These are phyloP conservation scores for Leucophenga montana DNA, from an alignment of 2,888 invertebrate species.

Conservation along the genomic window DNA sequence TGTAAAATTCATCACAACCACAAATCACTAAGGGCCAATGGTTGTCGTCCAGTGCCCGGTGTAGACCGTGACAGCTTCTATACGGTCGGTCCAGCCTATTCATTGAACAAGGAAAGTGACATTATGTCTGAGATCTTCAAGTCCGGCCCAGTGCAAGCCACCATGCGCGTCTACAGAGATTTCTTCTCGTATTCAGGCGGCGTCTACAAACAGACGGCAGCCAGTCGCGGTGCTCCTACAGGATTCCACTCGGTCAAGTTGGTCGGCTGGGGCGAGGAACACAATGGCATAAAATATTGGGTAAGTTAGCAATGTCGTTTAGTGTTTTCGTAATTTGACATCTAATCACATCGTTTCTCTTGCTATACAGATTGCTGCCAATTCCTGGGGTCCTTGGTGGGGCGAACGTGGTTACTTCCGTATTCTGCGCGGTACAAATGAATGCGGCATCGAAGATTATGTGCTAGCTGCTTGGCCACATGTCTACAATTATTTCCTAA, in stretches of 20 bases:
- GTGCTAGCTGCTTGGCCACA: constrained; percentile 84
- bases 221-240: constrained; percentile 76
- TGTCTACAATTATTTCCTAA: constrained; percentile 68
- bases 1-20: constrained; percentile 79
- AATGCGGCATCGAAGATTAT: constrained; percentile 92
- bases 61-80: constrained; percentile 78
- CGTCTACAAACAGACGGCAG: constrained; percentile 81
- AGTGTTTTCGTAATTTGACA: constrained; percentile 1
- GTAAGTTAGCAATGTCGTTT: constrained; percentile 75
- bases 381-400: constrained; percentile 95
- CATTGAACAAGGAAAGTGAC: constrained; percentile 83
- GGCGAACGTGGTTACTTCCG: constrained; percentile 94
- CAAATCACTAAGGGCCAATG: constrained; percentile 72
- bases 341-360: neutral
- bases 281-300: constrained; percentile 84
- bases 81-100: constrained; percentile 84
- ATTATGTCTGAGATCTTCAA: constrained; percentile 93
- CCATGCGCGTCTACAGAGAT: constrained; percentile 91
- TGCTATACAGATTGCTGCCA: constrained; percentile 84
- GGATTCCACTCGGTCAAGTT: constrained; percentile 94
- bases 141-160: constrained; percentile 95
- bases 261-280: constrained; percentile 92
- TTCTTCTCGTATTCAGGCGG: constrained; percentile 93
- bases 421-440: constrained; percentile 87
- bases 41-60: constrained; percentile 74